These are phyloP conservation scores for Lophochroa leadbeateri DNA, from an alignment of 2,113 vertebrate genomes.

Conservation along the genomic window DNA sequence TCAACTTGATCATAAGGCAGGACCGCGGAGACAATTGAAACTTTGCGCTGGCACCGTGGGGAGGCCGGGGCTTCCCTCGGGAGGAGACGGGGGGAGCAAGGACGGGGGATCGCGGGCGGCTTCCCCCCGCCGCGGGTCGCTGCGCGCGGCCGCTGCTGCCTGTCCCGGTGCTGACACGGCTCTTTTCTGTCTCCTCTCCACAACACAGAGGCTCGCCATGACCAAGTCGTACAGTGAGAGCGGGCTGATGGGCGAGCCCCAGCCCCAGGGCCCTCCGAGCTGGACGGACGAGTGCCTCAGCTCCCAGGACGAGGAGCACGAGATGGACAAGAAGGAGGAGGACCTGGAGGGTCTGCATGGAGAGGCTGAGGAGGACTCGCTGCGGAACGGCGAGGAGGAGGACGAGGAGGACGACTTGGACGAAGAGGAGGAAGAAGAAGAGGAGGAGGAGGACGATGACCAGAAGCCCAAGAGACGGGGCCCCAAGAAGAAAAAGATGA, in stretches of 20 bases:
- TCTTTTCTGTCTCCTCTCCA: conserved; percentile 6
- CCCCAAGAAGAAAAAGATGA: conserved; percentile 99
- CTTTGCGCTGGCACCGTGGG: not conserved
- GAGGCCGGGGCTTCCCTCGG: not conserved
- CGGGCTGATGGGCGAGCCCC: conserved; percentile 81
- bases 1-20: not conserved
- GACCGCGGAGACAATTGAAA: not conserved
- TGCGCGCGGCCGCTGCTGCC: not conserved
- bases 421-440: conserved; percentile 88
- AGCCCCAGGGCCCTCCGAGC: conserved; percentile 78
- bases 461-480: conserved; percentile 94
- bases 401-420: conserved; percentile 80
- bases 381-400: conserved; percentile 74
- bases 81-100: not conserved
- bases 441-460: conserved; percentile 90
- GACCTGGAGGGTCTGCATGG: conserved; percentile 65
- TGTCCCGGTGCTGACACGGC: not conserved
- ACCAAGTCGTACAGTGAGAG: conserved; percentile 92
- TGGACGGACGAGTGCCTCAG: conserved; percentile 83
- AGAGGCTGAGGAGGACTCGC: conserved; percentile 66
- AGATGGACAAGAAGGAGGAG: conserved; percentile 77
- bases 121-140: not conserved
- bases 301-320: conserved; percentile 82
- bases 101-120: not conserved
- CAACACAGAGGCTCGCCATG: conserved; percentile 81